phyloP scores from a whole-genome alignment of 2,888 invertebrate species.

The Crematogaster levior region DNA sequence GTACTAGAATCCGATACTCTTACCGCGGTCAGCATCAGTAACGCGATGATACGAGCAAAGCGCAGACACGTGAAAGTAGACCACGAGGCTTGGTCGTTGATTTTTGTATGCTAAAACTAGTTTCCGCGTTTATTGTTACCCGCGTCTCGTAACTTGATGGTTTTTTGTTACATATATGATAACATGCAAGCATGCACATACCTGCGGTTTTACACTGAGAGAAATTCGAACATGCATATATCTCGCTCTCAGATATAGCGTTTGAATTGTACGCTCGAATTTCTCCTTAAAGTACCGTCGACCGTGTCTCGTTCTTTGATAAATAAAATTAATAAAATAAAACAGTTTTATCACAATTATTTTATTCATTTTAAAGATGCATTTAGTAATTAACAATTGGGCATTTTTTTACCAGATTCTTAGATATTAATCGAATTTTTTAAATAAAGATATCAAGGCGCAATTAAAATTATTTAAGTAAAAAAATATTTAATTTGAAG shows the following conservation, averaged over 20 bases:
- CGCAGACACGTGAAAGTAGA: slow-evolving; percentile 69
- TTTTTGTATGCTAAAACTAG: slow-evolving; percentile 69
- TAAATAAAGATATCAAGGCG: neutral
- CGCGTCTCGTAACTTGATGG: slow-evolving; percentile 31
- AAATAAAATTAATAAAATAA: neutral
- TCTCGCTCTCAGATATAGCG: neutral
- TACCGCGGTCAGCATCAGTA: slow-evolving; percentile 53
- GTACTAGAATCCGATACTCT: slow-evolving; percentile 53
- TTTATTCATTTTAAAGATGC: neutral
- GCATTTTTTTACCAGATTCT: neutral
- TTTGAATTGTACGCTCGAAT: slow-evolving; percentile 15
- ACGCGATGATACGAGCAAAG: slow-evolving; percentile 62
- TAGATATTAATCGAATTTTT: neutral
- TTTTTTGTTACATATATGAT: slow-evolving; percentile 25
- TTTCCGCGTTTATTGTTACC: slow-evolving; percentile 71
- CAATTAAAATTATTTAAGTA: neutral
- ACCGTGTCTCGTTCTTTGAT: neutral
- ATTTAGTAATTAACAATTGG: neutral
- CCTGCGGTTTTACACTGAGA: neutral
- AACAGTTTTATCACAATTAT: neutral
- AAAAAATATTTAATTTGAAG: neutral
- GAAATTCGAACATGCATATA: slow-evolving; percentile 11
- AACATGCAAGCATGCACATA: slow-evolving; percentile 8
- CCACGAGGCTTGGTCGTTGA: slow-evolving; percentile 60
- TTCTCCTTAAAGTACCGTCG: neutral